Conservation (phyloP, 64 coral and sea anemone genomes). For the Montipora capricornis region DNA sequence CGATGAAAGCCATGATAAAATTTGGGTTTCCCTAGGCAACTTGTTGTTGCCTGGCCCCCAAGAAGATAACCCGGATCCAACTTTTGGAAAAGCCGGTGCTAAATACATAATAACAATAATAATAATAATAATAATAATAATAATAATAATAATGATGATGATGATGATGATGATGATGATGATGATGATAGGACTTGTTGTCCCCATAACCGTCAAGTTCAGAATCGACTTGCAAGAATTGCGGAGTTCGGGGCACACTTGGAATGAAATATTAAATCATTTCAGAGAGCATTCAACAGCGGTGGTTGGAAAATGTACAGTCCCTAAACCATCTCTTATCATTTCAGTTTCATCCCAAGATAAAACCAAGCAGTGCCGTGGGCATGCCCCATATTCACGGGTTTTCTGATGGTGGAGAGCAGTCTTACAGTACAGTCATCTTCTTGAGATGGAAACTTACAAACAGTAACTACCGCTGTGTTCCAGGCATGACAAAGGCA, state of each 20-base stretch:
- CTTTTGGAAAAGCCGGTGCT: no score
- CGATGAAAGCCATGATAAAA: no score
- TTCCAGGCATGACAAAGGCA: not conserved
- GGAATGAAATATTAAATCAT: slow-evolving; percentile 21
- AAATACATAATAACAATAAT: no score
- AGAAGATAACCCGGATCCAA: no score
- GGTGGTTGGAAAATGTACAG: slow-evolving; percentile 26
- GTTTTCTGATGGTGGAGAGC: not conserved
- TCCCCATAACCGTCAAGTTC: not conserved
- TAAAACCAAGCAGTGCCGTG: not conserved
- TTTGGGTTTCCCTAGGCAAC: no score
- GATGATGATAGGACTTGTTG: not conserved
- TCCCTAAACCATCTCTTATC: slow-evolving; percentile 4
- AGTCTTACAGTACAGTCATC: slow-evolving; percentile 12
- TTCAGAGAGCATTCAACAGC: not conserved
- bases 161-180: no score
- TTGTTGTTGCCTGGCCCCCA: no score
- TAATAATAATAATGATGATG: no score
- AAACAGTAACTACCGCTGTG: not conserved
- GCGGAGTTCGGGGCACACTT: not conserved
- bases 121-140: no score
- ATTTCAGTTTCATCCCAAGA: not conserved
- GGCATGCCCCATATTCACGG: not conserved
- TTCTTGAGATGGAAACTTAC: slow-evolving; percentile 25
- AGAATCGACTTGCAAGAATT: slow-evolving; percentile 32